Evolutionary conservation across 1,140 invertebrate genomes (phyloP).

Genomic region (Aleiodes sp.): DNA sequence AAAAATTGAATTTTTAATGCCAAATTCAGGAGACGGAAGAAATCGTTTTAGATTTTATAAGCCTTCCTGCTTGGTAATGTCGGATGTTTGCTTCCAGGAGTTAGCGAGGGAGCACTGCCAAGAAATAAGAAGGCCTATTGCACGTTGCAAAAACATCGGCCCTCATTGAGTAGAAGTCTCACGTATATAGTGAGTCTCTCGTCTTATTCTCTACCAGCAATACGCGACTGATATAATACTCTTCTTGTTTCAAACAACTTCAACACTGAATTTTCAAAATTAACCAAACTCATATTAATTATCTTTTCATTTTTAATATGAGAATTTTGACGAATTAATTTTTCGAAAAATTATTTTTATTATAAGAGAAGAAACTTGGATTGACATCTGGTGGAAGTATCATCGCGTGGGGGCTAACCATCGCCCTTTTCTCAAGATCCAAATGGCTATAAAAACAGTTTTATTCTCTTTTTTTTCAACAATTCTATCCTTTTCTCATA

Average conservation of each 20-base stretch:
- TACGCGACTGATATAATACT: background rate
- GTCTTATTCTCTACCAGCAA: background rate
- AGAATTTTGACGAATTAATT: too few species aligned
- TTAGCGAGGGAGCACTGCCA: conserved; percentile 52
- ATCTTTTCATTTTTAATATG: too few species aligned
- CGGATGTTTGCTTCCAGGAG: conserved; percentile 45
- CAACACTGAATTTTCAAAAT: background rate
- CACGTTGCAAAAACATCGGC: conserved; percentile 60
- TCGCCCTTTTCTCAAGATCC: conserved; percentile 2
- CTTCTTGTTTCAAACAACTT: background rate
- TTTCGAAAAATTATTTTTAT: background rate
- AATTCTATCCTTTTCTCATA: background rate
- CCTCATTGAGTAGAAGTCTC: conserved; percentile 19
- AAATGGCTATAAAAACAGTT: conserved; percentile 3
- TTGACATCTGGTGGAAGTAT: conserved; percentile 47
- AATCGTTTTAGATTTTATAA: background rate
- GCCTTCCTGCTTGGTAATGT: conserved; percentile 38
- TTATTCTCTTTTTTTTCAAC: conserved; percentile 20
- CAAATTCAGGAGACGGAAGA: background rate
- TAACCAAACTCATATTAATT: too few species aligned
- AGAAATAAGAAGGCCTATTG: conserved; percentile 58
- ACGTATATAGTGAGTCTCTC: background rate
- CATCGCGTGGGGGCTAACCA: conserved; percentile 43
- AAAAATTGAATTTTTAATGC: background rate
- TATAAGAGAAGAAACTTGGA: background rate